A percentile compares a stretch with the other conserved stretches of the same genome.
Conservation (phyloP, 2,888 invertebrate genomes). For the Leptodirus hochenwartii region DNA sequence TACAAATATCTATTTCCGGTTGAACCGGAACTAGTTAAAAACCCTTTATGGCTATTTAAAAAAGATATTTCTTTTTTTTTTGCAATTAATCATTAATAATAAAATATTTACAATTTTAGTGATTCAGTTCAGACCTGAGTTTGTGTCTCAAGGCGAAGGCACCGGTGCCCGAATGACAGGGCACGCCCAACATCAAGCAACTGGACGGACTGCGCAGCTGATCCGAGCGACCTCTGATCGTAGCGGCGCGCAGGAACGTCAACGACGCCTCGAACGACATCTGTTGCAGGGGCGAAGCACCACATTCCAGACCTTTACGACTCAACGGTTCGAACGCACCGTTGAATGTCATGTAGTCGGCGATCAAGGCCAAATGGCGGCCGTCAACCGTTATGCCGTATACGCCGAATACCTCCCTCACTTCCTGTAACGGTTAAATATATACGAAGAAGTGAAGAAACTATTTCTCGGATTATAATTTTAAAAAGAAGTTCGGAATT, state of each 20-base stretch:
- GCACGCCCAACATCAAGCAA: constrained; percentile 71
- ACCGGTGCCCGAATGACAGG: constrained; percentile 71
- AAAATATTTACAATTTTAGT: too few species aligned
- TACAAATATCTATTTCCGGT: too few species aligned
- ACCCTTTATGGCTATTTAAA: too few species aligned
- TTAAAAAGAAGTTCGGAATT: neutral
- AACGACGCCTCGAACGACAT: constrained; percentile 95
- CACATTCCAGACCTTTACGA: constrained; percentile 74
- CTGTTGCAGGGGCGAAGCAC: constrained; percentile 89
- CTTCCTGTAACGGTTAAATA: too few species aligned
- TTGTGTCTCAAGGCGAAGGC: constrained; percentile 32
- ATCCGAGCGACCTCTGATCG: constrained; percentile 46
- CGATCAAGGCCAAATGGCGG: constrained; percentile 78
- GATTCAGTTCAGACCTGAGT: too few species aligned
- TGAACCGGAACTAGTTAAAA: too few species aligned
- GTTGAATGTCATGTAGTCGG: constrained; percentile 96
- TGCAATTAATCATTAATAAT: too few species aligned
- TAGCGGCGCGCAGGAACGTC: constrained; percentile 64
- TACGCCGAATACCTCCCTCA: constrained; percentile 88
- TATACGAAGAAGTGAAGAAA: constrained; percentile 9
- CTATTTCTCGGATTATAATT: neutral
- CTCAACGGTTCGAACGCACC: constrained; percentile 82
- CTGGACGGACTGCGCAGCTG: constrained; percentile 68
- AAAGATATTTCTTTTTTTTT: too few species aligned
- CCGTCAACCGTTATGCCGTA: constrained; percentile 94